These are phyloP conservation scores for Xiphydria camelus DNA, from an alignment of 2,888 invertebrate genomes.

Conservation along the genomic window DNA sequence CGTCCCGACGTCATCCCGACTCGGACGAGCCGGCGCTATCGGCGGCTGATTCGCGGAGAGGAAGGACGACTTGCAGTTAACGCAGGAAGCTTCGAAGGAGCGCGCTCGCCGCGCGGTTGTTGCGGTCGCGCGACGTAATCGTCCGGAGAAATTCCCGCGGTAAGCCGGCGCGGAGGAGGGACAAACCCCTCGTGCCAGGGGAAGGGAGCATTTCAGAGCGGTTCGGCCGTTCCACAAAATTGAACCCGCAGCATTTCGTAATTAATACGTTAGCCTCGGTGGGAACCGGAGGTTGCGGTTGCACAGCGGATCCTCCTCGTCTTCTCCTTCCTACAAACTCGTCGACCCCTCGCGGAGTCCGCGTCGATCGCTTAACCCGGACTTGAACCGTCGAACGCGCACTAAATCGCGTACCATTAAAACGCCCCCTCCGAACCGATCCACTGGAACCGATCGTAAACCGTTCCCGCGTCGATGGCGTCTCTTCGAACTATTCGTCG, in stretches of 20 bases:
- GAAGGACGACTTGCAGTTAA: too few relatives aligned
- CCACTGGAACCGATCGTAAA: not conserved
- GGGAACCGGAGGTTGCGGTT: constrained; percentile 53
- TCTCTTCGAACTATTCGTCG: too few relatives aligned
- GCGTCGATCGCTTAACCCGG: constrained; percentile 26
- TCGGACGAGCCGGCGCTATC: too few relatives aligned
- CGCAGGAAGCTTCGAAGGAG: too few relatives aligned
- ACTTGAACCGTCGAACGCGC: constrained; percentile 2
- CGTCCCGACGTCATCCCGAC: too few relatives aligned
- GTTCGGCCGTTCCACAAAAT: constrained; percentile 49
- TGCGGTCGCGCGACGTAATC: constrained; percentile 17
- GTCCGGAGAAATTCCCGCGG: constrained; percentile 19
- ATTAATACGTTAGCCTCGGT: constrained; percentile 49
- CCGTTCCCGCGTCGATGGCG: too few relatives aligned
- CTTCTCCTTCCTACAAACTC: not conserved
- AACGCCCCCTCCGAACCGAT: constrained; percentile 1
- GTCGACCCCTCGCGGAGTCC: constrained; percentile 3
- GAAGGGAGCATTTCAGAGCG: not conserved
- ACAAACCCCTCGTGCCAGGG: too few relatives aligned
- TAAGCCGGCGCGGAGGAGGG: too few relatives aligned
- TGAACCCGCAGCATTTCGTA: constrained; percentile 47
- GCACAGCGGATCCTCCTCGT: constrained; percentile 11
- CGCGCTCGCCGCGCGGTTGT: too few relatives aligned
- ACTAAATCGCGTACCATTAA: too few relatives aligned
- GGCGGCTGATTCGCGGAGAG: too few relatives aligned